Evolutionary conservation across 2,888 invertebrate genomes (phyloP), one percentile per base, ranked within the genome.

Genomic region (Iphiclides podalirius): DNA sequence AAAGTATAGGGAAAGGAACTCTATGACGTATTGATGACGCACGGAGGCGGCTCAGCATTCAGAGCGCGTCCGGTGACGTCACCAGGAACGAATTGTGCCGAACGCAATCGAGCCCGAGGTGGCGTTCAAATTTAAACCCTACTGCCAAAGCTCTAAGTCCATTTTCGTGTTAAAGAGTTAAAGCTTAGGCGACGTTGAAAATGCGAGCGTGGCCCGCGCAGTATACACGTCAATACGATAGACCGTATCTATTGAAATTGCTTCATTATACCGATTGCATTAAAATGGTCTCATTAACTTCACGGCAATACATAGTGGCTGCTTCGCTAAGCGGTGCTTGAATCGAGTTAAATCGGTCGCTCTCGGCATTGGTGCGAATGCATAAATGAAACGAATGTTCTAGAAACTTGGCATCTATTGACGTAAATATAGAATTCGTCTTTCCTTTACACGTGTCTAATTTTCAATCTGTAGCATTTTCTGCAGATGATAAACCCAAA

Each of bases 1-100:
- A 72, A 71, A 72, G 67, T 64, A 61, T 58, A 63, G 59, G 66
- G 62, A 67, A 59, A 59, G 58, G 73, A 70, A 61, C 66, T 61
- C 61, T 53, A 62, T 75, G 76, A 75, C 77, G 77, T 76, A 55
- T 55, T 9, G 44, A 58, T 83, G 83, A 83, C 83, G 84, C 81
- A 78, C 70, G 60, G 57, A 44, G 60, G 47, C 58, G 57, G 49
- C 60, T 58, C 59, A 66, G 65, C 62, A 71, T 68, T 67, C 68
- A 61, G 64, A 64, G 60, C 71, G 72, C 70, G 71, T 74, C 76
- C 67, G 64, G 57, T 78, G 72, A 81, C 82, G 79, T 81, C 79
- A 75, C 64, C 52, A 43, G 54, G 51, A 49, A 20, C 48, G 38
- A 42, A 44, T 45, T 52, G 43, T 36, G 45, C 52, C 40, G 44